These are phyloP conservation scores for Calypte anna DNA, from an alignment of 2,113 vertebrate genomes.

Conservation along the genomic window DNA sequence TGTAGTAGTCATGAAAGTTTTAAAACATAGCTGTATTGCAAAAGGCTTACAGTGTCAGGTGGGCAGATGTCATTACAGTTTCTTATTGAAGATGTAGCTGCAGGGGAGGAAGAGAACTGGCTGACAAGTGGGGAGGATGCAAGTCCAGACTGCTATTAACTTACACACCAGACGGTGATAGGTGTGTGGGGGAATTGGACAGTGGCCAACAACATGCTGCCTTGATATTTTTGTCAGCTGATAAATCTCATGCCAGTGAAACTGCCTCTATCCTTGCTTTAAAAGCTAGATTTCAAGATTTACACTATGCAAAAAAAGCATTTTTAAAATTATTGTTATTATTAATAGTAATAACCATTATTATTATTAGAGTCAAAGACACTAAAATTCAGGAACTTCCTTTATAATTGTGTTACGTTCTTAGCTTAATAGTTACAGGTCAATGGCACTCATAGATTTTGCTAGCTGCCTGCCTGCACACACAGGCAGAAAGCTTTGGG, in stretches of 20 bases:
- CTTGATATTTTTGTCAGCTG: conserved; percentile 64
- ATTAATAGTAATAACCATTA: neutral
- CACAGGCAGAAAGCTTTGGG: neutral
- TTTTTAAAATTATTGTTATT: neutral
- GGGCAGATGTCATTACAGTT: conserved; percentile 68
- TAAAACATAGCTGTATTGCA: conserved; percentile 64
- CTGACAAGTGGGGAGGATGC: conserved; percentile 53
- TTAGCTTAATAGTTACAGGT: neutral
- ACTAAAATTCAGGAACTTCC: neutral
- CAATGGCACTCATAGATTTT: neutral
- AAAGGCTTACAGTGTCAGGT: conserved; percentile 39
- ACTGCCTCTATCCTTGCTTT: conserved; percentile 11
- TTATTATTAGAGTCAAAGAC: neutral
- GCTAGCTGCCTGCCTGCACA: neutral
- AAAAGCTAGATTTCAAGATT: conserved; percentile 7
- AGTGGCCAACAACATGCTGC: conserved; percentile 42
- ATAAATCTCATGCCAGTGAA: conserved; percentile 36
- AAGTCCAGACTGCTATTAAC: conserved; percentile 68
- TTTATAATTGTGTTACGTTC: neutral
- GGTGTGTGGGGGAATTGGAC: conserved; percentile 32
- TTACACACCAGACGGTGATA: conserved; percentile 63
- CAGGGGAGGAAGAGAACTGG: conserved; percentile 41
- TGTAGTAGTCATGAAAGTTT: conserved; percentile 61
- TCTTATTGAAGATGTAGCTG: conserved; percentile 72
- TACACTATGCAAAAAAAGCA: neutral